Percentiles rank a stretch among this genome's conserved stretches.
Conservation (phyloP, 53 echinoderm and acorn worm genomes). For the Actinopyga echinites region DNA sequence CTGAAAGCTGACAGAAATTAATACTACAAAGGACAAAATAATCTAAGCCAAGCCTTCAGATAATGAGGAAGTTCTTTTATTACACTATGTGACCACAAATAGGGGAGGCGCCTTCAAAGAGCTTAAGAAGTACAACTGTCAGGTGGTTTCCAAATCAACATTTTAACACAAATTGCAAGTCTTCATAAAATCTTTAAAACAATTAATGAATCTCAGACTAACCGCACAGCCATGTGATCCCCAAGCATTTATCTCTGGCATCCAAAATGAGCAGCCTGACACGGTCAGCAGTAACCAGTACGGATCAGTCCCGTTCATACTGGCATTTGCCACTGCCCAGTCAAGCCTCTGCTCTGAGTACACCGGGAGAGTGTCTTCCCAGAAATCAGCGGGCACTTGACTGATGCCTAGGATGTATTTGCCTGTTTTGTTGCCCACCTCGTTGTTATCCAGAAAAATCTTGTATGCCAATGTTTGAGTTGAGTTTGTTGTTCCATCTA, state of each 20-base stretch:
- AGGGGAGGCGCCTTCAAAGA: too few species aligned
- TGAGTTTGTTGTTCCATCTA: neutral
- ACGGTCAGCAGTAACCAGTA: slow-evolving; percentile 53
- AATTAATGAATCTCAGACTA: neutral
- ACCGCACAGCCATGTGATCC: slow-evolving; percentile 50
- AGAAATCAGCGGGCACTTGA: slow-evolving; percentile 41
- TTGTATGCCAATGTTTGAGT: slow-evolving; percentile 28
- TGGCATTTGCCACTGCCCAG: slow-evolving; percentile 47
- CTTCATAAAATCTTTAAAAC: neutral
- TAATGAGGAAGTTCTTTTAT: too few species aligned
- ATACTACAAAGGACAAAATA: too few species aligned
- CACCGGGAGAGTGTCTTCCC: neutral
- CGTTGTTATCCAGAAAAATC: slow-evolving; percentile 54
- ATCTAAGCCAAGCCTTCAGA: too few species aligned
- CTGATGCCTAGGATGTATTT: slow-evolving; percentile 68
- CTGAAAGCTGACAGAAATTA: too few species aligned
- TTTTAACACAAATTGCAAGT: too few species aligned
- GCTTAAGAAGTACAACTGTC: too few species aligned
- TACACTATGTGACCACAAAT: too few species aligned
- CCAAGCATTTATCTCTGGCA: slow-evolving; percentile 25
- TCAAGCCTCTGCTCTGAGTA: neutral
- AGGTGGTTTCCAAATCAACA: too few species aligned
- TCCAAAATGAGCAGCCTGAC: slow-evolving; percentile 68
- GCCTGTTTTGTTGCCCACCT: slow-evolving; percentile 66
- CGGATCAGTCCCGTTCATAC: slow-evolving; percentile 52